Conservation (phyloP, 2,113 vertebrate genomes). For the Pristiophorus japonicus region DNA sequence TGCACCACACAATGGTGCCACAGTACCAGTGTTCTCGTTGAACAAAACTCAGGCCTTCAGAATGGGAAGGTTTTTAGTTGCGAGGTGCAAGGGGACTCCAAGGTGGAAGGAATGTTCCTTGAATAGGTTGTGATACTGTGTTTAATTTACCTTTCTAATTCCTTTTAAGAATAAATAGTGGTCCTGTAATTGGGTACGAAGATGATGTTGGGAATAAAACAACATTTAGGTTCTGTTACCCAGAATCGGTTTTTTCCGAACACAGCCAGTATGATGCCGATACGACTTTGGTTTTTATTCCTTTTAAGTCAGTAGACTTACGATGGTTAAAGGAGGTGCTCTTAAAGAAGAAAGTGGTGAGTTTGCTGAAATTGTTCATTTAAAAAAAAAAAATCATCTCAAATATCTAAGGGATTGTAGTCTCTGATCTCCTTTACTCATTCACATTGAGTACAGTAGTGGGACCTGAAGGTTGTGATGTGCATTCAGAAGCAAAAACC, state of each 20-base stretch:
- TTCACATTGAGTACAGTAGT: not conserved
- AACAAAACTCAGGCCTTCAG: not conserved
- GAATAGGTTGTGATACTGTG: not conserved
- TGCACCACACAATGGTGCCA: not conserved
- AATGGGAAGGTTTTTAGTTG: not conserved
- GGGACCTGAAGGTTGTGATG: not conserved
- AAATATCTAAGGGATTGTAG: not conserved
- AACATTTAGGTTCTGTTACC: slow-evolving; percentile 69
- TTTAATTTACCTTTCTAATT: slow-evolving; percentile 19
- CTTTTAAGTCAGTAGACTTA: slow-evolving; percentile 64
- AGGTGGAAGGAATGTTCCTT: not conserved
- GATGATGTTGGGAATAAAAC: slow-evolving; percentile 68
- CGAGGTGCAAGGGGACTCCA: not conserved
- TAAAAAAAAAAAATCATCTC: not conserved
- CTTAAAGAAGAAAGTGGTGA: slow-evolving; percentile 35
- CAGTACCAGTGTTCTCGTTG: not conserved
- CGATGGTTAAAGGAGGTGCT: slow-evolving; percentile 63
- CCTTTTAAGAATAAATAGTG: slow-evolving; percentile 64
- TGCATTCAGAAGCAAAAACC: not conserved
- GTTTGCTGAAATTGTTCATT: not conserved
- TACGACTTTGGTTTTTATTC: slow-evolving; percentile 55
- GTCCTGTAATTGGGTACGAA: slow-evolving; percentile 66
- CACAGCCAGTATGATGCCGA: slow-evolving; percentile 59
- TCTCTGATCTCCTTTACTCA: not conserved
- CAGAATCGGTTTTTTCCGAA: slow-evolving; percentile 67